These are phyloP conservation scores for Drosophila sulfurigaster DNA, from an alignment of 1,140 invertebrate species.

Conservation along the genomic window DNA sequence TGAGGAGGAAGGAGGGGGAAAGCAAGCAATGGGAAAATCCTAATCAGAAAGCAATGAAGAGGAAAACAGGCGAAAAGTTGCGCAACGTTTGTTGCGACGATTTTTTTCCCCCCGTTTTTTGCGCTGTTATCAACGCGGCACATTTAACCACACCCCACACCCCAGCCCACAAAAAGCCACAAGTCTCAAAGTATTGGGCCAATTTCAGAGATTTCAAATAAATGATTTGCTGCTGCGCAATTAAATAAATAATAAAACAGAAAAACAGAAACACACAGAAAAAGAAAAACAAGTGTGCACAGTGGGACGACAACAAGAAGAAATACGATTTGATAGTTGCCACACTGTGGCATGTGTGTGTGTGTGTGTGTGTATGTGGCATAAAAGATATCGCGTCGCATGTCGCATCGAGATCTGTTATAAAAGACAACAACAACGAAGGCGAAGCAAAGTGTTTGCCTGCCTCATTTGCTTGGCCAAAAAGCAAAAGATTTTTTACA, in stretches of 20 bases:
- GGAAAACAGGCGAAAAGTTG: constrained; percentile 25
- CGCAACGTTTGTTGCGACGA: constrained; percentile 42
- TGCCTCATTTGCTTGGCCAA: constrained; percentile 68
- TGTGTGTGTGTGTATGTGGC: too few relatives aligned
- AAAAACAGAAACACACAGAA: constrained; percentile 6
- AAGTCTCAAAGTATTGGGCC: background rate
- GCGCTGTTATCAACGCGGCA: constrained; percentile 47
- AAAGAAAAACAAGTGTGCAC: constrained; percentile 28
- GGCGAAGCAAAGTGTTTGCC: constrained; percentile 13
- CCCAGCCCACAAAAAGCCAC: background rate
- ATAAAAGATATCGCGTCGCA: background rate
- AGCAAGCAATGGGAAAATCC: constrained; percentile 34
- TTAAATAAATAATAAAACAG: constrained; percentile 21
- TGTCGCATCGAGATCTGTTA: background rate
- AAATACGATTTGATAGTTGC: too few relatives aligned
- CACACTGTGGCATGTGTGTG: too few relatives aligned
- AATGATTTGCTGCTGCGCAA: constrained; percentile 46
- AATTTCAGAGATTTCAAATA: constrained; percentile 37
- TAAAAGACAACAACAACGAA: constrained; percentile 2
- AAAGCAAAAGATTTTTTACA: constrained; percentile 76
- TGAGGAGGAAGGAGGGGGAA: background rate
- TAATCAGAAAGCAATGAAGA: constrained; percentile 59
- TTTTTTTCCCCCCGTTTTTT: too few relatives aligned
- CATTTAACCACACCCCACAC: background rate
- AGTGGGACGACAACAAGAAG: constrained; percentile 9